Evolutionary conservation across 2,888 invertebrate species (phyloP).

Genomic region (Tipula vernalis): DNA sequence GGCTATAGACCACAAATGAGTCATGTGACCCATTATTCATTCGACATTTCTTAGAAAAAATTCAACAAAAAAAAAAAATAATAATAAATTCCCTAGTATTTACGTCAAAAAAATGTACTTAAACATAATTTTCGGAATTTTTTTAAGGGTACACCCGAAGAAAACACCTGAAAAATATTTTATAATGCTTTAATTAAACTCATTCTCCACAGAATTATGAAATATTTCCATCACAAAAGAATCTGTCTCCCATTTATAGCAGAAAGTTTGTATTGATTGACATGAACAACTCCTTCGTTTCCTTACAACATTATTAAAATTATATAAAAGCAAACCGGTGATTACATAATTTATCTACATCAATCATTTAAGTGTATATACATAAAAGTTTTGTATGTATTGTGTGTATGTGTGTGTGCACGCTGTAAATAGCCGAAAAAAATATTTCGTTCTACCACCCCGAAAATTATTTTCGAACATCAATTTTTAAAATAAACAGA

Average conservation of each 20-base stretch:
- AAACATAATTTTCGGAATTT: neutral
- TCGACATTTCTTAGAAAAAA: no score
- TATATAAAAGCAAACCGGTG: neutral
- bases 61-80: no score
- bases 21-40: no score
- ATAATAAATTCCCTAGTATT: neutral
- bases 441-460: neutral
- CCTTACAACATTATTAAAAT: neutral
- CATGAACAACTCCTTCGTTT: neutral
- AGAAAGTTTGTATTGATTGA: neutral
- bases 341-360: slow-evolving; percentile 4
- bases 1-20: no score
- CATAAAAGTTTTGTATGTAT: neutral
- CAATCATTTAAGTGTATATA: neutral
- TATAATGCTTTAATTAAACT: neutral
- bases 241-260: neutral
- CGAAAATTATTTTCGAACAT: neutral
- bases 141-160: neutral
- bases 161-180: neutral
- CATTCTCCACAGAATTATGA: neutral
- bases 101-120: neutral
- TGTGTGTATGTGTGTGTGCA: neutral
- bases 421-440: neutral
- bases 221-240: neutral
- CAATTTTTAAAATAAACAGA: neutral